Conservation (phyloP, 1,140 invertebrate genomes). For the Penaeus japonicus region DNA sequence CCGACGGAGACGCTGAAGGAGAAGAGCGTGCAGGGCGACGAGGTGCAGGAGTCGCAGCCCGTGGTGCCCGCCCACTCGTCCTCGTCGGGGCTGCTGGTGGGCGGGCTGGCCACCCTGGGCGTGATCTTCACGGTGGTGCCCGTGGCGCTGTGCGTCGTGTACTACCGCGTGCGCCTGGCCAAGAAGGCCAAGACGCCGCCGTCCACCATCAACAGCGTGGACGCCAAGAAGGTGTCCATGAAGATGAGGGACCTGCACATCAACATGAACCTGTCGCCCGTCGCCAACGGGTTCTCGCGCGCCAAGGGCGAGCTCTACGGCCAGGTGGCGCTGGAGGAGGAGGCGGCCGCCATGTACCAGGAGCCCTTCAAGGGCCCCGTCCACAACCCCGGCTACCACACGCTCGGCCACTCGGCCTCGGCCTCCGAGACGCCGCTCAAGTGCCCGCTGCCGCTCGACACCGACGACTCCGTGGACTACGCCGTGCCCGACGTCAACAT, state of each 20-base stretch:
- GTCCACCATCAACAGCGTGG: slow-evolving; percentile 38
- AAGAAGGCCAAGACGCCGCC: slow-evolving; percentile 42
- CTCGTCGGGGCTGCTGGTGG: slow-evolving; percentile 47
- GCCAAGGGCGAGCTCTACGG: slow-evolving; percentile 69
- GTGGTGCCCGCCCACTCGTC: slow-evolving; percentile 48
- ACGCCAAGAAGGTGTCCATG: slow-evolving; percentile 52
- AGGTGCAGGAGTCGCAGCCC: slow-evolving; percentile 20
- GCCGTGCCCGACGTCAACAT: slow-evolving; percentile 52
- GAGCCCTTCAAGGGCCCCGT: slow-evolving; percentile 62
- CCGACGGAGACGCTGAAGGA: slow-evolving; percentile 70
- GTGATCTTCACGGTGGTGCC: slow-evolving; percentile 55
- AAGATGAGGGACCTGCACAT: slow-evolving; percentile 64
- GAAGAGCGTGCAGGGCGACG: slow-evolving; percentile 61
- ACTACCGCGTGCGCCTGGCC: slow-evolving; percentile 42
- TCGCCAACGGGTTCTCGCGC: slow-evolving; percentile 60
- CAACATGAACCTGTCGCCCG: slow-evolving; percentile 57
- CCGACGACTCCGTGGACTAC: slow-evolving; percentile 58
- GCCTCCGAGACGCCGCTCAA: slow-evolving; percentile 71
- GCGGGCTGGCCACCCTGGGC: slow-evolving; percentile 48
- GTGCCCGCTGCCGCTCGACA: slow-evolving; percentile 60
- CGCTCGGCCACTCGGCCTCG: slow-evolving; percentile 62
- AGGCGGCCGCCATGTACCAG: slow-evolving; percentile 64
- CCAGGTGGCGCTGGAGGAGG: slow-evolving; percentile 68
- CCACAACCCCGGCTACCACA: slow-evolving; percentile 60
- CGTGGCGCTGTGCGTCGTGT: slow-evolving; percentile 43